Percentiles rank a stretch among this genome's conserved stretches.
phyloP scores from a whole-genome alignment of 2,888 invertebrate genomes.

The Platerodrilus igneus region DNA sequence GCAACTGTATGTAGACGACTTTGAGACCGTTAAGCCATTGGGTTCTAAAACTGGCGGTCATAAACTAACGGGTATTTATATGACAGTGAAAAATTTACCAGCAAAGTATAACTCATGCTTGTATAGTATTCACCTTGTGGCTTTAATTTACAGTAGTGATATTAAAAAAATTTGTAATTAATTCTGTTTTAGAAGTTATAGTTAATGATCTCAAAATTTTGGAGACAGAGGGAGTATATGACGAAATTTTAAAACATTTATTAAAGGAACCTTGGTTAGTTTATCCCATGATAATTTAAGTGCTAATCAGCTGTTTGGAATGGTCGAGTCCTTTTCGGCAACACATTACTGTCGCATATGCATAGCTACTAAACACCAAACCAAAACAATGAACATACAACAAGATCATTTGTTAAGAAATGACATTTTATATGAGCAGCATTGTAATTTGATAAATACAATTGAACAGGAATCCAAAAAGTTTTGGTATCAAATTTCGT shows the following conservation, averaged over 20 bases:
- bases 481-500: constrained; percentile 23
- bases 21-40: constrained; percentile 26
- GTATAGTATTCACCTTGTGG: constrained; percentile 23
- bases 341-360: constrained; percentile 26
- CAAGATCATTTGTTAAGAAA: not conserved
- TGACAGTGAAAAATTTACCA: constrained; percentile 23
- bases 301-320: constrained; percentile 22
- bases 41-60: constrained; percentile 24
- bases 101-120: constrained; percentile 11
- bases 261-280: constrained; percentile 17
- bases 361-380: constrained; percentile 12
- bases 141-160: constrained; percentile 21
- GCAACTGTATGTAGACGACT: constrained; percentile 25
- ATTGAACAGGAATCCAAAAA: too few species aligned
- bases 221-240: constrained; percentile 18
- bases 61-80: constrained; percentile 28
- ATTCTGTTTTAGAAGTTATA: constrained; percentile 17
- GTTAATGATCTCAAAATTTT: constrained; percentile 23
- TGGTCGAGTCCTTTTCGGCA: constrained; percentile 28
- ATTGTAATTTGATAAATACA: constrained; percentile 1
- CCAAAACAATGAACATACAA: constrained; percentile 6
- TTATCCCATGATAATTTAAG: constrained; percentile 24
- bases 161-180: constrained; percentile 19
- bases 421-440: not conserved
- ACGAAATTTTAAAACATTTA: constrained; percentile 8